Evolutionary conservation across 1,140 invertebrate genomes (phyloP), one percentile per base, ranked within the genome.

Genomic region (Hyles euphorbiae): DNA sequence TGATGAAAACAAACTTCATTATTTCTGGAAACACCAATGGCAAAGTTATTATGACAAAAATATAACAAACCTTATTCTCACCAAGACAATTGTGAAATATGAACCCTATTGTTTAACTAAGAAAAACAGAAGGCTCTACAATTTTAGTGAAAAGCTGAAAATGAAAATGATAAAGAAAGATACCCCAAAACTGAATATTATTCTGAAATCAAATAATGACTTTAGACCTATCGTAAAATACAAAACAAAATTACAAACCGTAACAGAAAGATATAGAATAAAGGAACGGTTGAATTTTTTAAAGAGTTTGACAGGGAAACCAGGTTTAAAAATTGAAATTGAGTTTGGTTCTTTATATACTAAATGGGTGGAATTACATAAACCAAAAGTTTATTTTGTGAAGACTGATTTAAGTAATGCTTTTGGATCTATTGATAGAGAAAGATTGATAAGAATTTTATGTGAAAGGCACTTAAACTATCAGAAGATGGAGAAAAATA

Each of bases 351-450:
- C 45, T 33, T 58, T 89, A 2, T 69, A 78, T 67, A 52, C 40
- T 22, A 70, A 71, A 49, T 90, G 89, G 89, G 4, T 76, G n/a
- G 58, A 67, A 12, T 46, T 61, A 5, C 74, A 79, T 51, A 76
- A 78, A 59, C 89, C 89, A 34, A 81, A 78, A 63, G 65, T 90
- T 22, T 90, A 88, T 76, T 89, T 89, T 74, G 70, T 89, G 4
- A 89, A 89, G 78, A 78, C 81, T 33, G 89, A 90, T 70, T 64
- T 90, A 2, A 80, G 72, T 49, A 85, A 90, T 78, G 89, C 89
- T 44, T 90, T 90, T 80, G 89, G 89, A 7, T 85, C 76, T 2
- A 82, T 90, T 32, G 76, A 87, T 61, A 87, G 67, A 65, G 60
- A 67, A 8, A 73, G 72, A 40, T 68, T 90, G 49, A 58, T 79